These are phyloP conservation scores for silkworm (Bombyx mori) DNA, from an alignment of 1,140 invertebrate genomes.

Conservation along the genomic window ASM3026992v2 NC_085109.1:14609001-14609500, in stretches of 20 bases:
- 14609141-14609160: conserved; percentile 12
- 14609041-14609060: conserved; percentile 48
- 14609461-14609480: too few species aligned
- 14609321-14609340: too few species aligned
- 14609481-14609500: too few species aligned
- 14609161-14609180: conserved; percentile 17
- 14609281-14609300: too few species aligned
- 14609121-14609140: conserved; percentile 9
- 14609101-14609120: conserved; percentile 53
- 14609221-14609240: neutral
- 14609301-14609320: too few species aligned
- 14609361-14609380: too few species aligned
- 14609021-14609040: conserved; percentile 37
- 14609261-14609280: too few species aligned
- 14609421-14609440: too few species aligned
- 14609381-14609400: too few species aligned
- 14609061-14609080: conserved; percentile 54
- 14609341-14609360: too few species aligned
- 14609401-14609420: too few species aligned
- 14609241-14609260: neutral
- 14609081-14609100: conserved; percentile 54
- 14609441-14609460: too few species aligned
- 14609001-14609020: conserved; percentile 30
- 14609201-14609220: conserved; percentile 3
- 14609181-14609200: conserved; percentile 7